Conservation (phyloP, 2,888 invertebrate genomes). For the Lasioglossum oenotherae region DNA sequence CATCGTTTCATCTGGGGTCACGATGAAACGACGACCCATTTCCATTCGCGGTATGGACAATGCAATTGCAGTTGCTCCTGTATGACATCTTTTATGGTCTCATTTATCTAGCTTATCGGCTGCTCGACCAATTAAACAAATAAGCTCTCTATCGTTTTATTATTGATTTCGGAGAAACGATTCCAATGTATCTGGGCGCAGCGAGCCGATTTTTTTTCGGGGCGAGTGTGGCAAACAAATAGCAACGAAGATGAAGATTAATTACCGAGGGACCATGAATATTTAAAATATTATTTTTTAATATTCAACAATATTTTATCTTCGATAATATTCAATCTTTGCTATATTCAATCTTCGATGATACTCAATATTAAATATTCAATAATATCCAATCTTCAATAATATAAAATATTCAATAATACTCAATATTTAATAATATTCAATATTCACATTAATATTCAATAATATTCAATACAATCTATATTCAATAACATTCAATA, state of each 20-base stretch:
- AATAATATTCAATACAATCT: too few species aligned
- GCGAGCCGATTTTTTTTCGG: neutral
- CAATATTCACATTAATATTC: too few species aligned
- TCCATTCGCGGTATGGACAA: constrained; percentile 71
- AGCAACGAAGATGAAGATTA: neutral
- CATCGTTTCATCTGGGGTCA: constrained; percentile 58
- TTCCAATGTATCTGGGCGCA: constrained; percentile 12
- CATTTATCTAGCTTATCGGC: constrained; percentile 46
- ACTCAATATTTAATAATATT: too few species aligned
- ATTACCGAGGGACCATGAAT: too few species aligned
- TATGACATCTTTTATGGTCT: constrained; percentile 44
- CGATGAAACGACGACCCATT: constrained; percentile 75
- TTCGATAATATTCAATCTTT: too few species aligned
- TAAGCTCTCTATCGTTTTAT: constrained; percentile 25
- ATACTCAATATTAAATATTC: too few species aligned
- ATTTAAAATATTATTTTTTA: too few species aligned
- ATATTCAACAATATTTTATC: too few species aligned
- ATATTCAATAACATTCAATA: too few species aligned
- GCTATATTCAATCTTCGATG: too few species aligned
- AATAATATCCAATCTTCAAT: too few species aligned
- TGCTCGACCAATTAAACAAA: constrained; percentile 52
- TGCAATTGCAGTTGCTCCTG: constrained; percentile 74
- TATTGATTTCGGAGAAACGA: constrained; percentile 53
- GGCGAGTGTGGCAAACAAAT: neutral
- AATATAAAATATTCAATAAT: too few species aligned